Evolutionary conservation across 2,113 vertebrate genomes (phyloP), one percentile per base, ranked within the genome.

Genomic region (Oryzias celebensis): DNA sequence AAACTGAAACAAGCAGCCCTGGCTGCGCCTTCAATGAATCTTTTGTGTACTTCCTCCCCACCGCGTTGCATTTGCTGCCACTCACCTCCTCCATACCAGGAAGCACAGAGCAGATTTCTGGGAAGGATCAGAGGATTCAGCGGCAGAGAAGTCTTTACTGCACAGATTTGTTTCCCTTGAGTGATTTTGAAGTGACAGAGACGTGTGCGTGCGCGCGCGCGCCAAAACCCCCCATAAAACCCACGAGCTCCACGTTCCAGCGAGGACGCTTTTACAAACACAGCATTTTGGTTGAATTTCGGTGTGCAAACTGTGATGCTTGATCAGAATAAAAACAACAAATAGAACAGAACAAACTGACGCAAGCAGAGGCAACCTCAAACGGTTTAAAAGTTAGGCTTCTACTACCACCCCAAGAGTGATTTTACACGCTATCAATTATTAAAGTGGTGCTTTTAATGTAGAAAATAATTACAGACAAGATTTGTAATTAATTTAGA

Each of bases 41-140:
- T 68, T 85, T 80, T 88, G 85, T 87, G 79, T 77, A 80, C 70
- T 62, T 70, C 52, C 65, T 77, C 77, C 85, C 77, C 68, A 76
- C 73, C 58, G 65, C 62, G 82, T 71, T 74, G 77, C 78, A 78
- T 86, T 88, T 84, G 75, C 62, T 80, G 82, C 75, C 85, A 84
- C 85, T 85, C 87, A 78, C 80, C 80, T 80, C 74, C 81, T 59
- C 65, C 58, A 67, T 52, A 68, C 53, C 73, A 80, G 62, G 78
- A 75, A 84, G 76, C 80, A 71, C 80, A 78, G 62, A 73, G 75
- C 82, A 79, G 82, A 84, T 90, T 89, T 87, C 75, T 78, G 64
- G 77, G 77, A 76, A 52, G 58, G 71, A 85, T 66, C 80, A 46
- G 68, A 85, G 67, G 80, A 74, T 74, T 84, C 62, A 73, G 78